These are phyloP conservation scores for Orcinus orca DNA, from an alignment of 2,113 vertebrate species.

Conservation along the genomic window DNA sequence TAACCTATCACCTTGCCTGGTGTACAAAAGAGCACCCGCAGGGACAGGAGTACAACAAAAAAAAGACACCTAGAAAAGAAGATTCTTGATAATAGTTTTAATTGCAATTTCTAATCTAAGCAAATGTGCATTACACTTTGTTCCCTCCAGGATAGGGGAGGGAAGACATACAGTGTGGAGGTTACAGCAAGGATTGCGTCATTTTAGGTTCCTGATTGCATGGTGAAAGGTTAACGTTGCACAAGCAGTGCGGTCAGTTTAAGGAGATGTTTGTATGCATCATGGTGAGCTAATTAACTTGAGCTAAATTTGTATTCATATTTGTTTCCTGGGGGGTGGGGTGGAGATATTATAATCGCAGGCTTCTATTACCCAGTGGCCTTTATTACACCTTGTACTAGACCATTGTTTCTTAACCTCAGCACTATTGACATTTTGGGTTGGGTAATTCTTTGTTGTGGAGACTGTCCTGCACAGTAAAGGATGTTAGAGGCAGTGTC, in stretches of 20 bases:
- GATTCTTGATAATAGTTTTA: neutral
- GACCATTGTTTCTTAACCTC: neutral
- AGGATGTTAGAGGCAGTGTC: rapidly evolving
- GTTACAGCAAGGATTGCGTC: neutral
- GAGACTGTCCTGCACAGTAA: neutral
- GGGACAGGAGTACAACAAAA: neutral
- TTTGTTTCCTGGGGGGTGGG: neutral
- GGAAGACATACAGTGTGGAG: neutral
- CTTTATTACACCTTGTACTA: neutral
- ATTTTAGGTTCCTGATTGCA: neutral
- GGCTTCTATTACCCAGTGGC: neutral
- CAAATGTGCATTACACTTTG: neutral
- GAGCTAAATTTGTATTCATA: neutral
- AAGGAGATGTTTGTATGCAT: neutral
- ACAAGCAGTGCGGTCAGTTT: neutral
- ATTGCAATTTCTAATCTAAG: neutral
- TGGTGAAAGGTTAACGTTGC: neutral
- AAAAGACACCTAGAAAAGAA: neutral
- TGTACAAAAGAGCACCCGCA: neutral
- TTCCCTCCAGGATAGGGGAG: too few species aligned
- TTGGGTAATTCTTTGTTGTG: too few species aligned
- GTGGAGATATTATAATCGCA: neutral
- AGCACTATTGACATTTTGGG: neutral
- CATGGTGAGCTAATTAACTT: neutral
- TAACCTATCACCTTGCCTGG: neutral